Evolutionary conservation across 2,113 vertebrate species (phyloP), one percentile per base, ranked within the genome.

Genomic region (Cathartes aura): DNA sequence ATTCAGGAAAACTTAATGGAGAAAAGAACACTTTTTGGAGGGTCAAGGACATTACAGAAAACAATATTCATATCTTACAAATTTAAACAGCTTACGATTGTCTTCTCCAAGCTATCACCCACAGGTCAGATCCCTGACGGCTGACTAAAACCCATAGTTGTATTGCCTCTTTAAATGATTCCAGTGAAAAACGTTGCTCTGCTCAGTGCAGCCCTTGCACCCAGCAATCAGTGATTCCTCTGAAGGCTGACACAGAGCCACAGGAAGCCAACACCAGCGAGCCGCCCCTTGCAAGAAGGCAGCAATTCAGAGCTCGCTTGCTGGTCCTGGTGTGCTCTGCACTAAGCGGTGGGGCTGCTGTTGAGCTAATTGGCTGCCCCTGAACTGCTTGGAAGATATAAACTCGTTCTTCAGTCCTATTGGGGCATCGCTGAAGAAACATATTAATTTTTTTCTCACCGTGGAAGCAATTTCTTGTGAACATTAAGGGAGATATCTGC

Each of bases 301-400:
- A 59, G 22, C 32, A 53, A 21, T 29, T 24, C 13, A 3, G 18
- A 9, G 8, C 55, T 63, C 4, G 0, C 30, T 34, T 27, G 18
- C 38, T 4, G 40, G 15, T 29, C 29, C 29, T 22, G 21, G 15
- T 34, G 17, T 14, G 32, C 75, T 47, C 58, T 21, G 48, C 12
- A 7, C 5, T 18, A 24, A 0, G 0, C 5, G 3, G 9, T 55
- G 58, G 12, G 58, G 58, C 75, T 89, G 58, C 53, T 8, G 1
- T 4, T 27, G 50, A 64, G 67, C 10, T 42, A 24, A 30, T 0
- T 38, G 23, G 18, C 58, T 43, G 63, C 72, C 81, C 59, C 63
- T 55, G 32, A 82, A 48, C 16, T 24, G 24, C 59, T 91, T 34
- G 68, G 55, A 56, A 58, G 72, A 19, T 21, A 30, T 2, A 87